These are phyloP conservation scores for Lordiphosa mommai DNA, from an alignment of 1,140 invertebrate genomes.

Conservation along the genomic window DNA sequence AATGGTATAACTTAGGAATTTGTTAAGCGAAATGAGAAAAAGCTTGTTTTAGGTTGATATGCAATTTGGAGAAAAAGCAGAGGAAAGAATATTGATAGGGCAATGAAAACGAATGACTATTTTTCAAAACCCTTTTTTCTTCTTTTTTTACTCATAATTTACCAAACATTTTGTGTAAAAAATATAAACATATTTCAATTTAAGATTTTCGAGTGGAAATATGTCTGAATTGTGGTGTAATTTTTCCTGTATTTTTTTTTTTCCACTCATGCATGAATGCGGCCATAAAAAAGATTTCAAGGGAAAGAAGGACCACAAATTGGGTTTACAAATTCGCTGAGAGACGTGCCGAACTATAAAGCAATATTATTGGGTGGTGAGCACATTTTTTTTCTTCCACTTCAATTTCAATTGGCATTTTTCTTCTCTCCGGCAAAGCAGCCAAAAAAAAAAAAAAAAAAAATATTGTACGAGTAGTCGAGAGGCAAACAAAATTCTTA, in stretches of 20 bases:
- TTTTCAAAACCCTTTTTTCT: no score
- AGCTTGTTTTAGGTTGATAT: background rate
- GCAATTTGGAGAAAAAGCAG: background rate
- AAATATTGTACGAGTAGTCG: slow-evolving; percentile 34
- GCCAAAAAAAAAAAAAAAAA: slow-evolving; percentile 70
- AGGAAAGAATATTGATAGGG: no score
- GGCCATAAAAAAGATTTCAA: slow-evolving; percentile 2
- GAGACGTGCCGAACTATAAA: slow-evolving; percentile 50
- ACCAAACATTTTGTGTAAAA: slow-evolving; percentile 1
- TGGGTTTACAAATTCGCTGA: slow-evolving; percentile 59
- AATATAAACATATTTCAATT: slow-evolving; percentile 5
- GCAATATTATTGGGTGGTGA: slow-evolving; percentile 46
- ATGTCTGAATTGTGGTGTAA: background rate
- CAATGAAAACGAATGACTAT: no score
- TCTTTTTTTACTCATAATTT: no score
- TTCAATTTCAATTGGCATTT: slow-evolving; percentile 74
- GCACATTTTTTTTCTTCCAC: slow-evolving; percentile 24
- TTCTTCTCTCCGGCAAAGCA: slow-evolving; percentile 40
- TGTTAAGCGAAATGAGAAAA: background rate
- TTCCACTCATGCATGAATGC: background rate
- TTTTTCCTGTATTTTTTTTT: background rate
- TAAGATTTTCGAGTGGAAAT: background rate
- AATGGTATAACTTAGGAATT: background rate
- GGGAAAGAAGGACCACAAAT: slow-evolving; percentile 36
- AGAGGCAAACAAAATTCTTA: slow-evolving; percentile 71